phyloP scores from a whole-genome alignment of 2,888 invertebrate genomes.

The Drosophila austrosaltans region DNA sequence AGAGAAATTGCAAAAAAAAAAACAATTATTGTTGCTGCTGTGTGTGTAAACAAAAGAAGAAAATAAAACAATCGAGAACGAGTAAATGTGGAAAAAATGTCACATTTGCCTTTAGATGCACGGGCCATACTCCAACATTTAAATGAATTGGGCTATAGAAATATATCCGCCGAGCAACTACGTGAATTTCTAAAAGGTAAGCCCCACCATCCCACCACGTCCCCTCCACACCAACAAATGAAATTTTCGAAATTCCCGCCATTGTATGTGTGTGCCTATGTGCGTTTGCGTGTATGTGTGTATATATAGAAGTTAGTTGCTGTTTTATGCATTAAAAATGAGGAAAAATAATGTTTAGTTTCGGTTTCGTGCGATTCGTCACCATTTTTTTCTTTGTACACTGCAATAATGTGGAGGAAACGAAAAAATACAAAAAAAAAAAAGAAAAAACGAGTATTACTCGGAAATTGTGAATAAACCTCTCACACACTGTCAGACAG shows the following conservation, averaged over 20 bases:
- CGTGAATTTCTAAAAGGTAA: conserved; percentile 92
- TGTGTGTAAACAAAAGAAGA: conserved; percentile 45
- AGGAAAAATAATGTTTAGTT: conserved; percentile 36
- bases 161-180: conserved; percentile 89
- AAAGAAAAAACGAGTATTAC: conserved; percentile 66
- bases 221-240: neutral
- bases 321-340: conserved; percentile 30
- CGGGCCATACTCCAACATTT: conserved; percentile 89
- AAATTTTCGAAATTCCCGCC: conserved; percentile 54
- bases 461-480: conserved; percentile 74
- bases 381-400: conserved; percentile 54
- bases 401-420: conserved; percentile 20
- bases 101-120: conserved; percentile 86
- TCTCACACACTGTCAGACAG: conserved; percentile 49
- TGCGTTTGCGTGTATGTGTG: conserved; percentile 16
- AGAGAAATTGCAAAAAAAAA: conserved; percentile 28
- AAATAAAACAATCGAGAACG: conserved; percentile 37
- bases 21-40: conserved; percentile 34
- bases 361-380: conserved; percentile 62
- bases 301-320: conserved; percentile 31
- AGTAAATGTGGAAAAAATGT: conserved; percentile 78
- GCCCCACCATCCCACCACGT: conserved; percentile 23
- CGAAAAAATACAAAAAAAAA: conserved; percentile 40
- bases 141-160: conserved; percentile 90
- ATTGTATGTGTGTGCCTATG: conserved; percentile 33